Base-by-base conservation (phyloP, 2,113 vertebrate species). In the Hydrochoerus hydrochaeris region DNA sequence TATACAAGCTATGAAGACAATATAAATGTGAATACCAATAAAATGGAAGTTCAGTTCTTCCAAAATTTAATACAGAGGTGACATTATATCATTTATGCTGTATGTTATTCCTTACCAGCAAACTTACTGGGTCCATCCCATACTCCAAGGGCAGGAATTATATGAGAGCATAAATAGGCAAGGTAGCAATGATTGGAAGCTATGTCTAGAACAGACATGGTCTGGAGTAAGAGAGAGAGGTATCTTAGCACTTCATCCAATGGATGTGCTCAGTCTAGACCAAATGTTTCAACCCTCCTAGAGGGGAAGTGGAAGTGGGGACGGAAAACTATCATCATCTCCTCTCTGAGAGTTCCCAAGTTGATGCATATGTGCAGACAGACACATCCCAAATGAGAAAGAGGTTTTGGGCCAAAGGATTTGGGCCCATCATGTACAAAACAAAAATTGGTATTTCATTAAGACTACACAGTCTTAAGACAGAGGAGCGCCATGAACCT, bases 401-500 rank as follows among this genome's bases (percentile, higher is more conserved):
- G 12, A 52, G 28, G 63, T 65, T 87, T 73, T n/a, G 54, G 52
- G 82, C 30, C 52, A 46, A 54, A 95, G 83, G 17, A 86, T 28
- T 85, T 81, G 20, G 16, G n/a, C 41, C 35, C 35, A 41, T 95
- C 14, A 4, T 62, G 44, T 65, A 52, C 13, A 91, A 46, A 83
- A 58, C 30, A 77, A 10, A 89, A 77, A 71, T 58, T 6, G 69
- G 24, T 65, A 38, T 67, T 81, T 54, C 30, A 60, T 49, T 89
- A 88, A 89, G 13, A 60, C 30, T 46, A 41, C 1, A 17, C 85
- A 57, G n/a, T 92, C 38, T 97, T 54, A 65, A 95, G 71, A 84
- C 35, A 91, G 80, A 92, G n/a, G 57, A 38, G 5, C 78, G 22
- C 54, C 78, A 41, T 22, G 83, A 71, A 58, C 7, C 38, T 54